Evolutionary conservation across 2,113 vertebrate genomes (phyloP).

Genomic region (Piaya cayana): DNA sequence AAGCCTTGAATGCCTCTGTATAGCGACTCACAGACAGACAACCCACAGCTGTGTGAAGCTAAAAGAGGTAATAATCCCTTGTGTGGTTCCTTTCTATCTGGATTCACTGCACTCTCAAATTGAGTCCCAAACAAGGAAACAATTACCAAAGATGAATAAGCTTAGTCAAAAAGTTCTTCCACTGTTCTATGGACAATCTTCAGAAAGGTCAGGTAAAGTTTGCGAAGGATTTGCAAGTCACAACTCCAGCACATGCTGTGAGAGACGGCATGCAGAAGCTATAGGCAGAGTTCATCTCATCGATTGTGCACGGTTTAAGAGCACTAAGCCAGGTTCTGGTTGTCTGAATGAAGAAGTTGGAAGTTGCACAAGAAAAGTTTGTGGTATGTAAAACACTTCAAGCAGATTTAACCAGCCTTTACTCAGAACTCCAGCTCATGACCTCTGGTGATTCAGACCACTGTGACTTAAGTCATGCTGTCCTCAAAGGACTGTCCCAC

Average conservation of each 20-base stretch:
- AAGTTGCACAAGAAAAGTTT: background rate
- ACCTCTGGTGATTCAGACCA: background rate
- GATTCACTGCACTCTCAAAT: background rate
- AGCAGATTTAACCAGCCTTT: background rate
- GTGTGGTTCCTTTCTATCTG: background rate
- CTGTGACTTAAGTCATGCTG: background rate
- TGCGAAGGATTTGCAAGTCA: background rate
- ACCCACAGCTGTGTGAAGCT: background rate
- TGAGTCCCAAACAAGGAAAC: background rate
- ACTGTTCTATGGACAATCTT: background rate
- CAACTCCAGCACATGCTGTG: background rate
- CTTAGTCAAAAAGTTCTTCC: background rate
- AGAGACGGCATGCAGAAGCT: background rate
- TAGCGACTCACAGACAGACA: background rate
- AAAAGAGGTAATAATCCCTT: background rate
- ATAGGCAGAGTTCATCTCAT: background rate
- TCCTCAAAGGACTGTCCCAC: background rate
- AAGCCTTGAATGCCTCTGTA: background rate
- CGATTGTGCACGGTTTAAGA: background rate
- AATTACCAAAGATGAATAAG: background rate
- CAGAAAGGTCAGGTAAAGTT: background rate
- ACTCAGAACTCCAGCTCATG: background rate
- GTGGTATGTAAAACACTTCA: fast-evolving
- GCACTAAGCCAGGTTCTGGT: background rate
- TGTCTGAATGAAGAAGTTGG: background rate